A percentile compares a stretch with the other conserved stretches of the same genome.
phyloP scores from a whole-genome alignment of 2,797 vertebrate genomes.

The Taenioides sp. region DNA sequence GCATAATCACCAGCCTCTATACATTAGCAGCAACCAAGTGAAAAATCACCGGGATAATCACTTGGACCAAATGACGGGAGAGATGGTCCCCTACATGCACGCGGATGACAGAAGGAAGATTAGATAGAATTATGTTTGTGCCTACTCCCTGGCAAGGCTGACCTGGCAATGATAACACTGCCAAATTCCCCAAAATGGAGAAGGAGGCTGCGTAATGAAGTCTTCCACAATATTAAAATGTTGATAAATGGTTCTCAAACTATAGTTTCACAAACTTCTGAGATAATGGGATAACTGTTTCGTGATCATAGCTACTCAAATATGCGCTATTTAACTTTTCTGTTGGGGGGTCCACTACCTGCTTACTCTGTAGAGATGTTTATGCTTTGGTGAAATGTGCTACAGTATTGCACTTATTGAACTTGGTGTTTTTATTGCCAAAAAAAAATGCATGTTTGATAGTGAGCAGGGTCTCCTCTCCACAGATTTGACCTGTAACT shows the following conservation, averaged over 20 bases:
- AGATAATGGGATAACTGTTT: neutral
- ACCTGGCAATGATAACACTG: conserved; percentile 67
- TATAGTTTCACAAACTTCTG: neutral
- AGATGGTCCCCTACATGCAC: conserved; percentile 71
- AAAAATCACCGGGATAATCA: conserved; percentile 77
- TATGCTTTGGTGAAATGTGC: too few relatives aligned
- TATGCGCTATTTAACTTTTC: too few relatives aligned
- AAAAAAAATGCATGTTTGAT: too few relatives aligned
- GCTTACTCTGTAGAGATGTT: too few relatives aligned
- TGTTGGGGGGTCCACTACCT: too few relatives aligned
- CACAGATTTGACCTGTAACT: too few relatives aligned
- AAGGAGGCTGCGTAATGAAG: conserved; percentile 44
- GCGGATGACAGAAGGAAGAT: conserved; percentile 75
- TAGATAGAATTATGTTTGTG: conserved; percentile 78
- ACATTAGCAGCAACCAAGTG: conserved; percentile 78
- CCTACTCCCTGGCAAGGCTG: conserved; percentile 72
- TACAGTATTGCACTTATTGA: too few relatives aligned
- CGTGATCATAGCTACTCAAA: neutral
- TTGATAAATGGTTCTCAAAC: conserved; percentile 10
- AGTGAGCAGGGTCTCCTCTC: too few relatives aligned
- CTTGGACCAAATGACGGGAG: conserved; percentile 72
- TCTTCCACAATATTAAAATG: conserved; percentile 35
- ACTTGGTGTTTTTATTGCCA: too few relatives aligned
- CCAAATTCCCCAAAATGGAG: conserved; percentile 48
- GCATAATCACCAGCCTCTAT: conserved; percentile 74